Conservation (phyloP, 1,140 invertebrate species). For the Macrosteles quadrilineatus region DNA sequence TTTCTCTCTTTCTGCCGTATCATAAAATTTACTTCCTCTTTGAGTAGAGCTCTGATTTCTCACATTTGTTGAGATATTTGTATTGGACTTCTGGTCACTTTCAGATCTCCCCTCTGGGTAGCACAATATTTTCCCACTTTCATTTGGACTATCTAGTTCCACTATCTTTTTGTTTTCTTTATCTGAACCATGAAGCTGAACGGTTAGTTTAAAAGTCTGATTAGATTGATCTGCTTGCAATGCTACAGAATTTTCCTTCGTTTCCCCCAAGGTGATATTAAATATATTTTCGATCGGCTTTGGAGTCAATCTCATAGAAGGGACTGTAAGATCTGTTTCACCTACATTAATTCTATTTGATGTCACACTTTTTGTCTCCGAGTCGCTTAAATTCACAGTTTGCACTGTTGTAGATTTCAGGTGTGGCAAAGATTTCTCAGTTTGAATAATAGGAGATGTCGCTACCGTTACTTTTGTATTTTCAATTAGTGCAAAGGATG, state of each 20-base stretch:
- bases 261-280: not conserved
- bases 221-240: not conserved
- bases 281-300: not conserved
- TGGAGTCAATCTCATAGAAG: not conserved
- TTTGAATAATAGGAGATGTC: not conserved
- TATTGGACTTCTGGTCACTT: too few relatives aligned
- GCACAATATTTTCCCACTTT: too few relatives aligned
- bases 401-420: not conserved
- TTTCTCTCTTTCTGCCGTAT: too few relatives aligned
- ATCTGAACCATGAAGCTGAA: not conserved
- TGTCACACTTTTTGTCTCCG: not conserved
- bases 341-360: not conserved
- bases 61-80: too few relatives aligned
- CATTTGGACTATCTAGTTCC: too few relatives aligned
- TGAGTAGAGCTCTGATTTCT: too few relatives aligned
- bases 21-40: too few relatives aligned
- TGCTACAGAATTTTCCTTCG: not conserved
- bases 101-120: too few relatives aligned
- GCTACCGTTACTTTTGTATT: not conserved
- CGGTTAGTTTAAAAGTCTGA: not conserved
- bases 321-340: not conserved
- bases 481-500: not conserved
- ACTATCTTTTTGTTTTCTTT: not conserved
- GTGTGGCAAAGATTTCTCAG: not conserved
- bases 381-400: not conserved